Conservation (phyloP, 2,797 vertebrate genomes). For the Pelobates cultripes region DNA sequence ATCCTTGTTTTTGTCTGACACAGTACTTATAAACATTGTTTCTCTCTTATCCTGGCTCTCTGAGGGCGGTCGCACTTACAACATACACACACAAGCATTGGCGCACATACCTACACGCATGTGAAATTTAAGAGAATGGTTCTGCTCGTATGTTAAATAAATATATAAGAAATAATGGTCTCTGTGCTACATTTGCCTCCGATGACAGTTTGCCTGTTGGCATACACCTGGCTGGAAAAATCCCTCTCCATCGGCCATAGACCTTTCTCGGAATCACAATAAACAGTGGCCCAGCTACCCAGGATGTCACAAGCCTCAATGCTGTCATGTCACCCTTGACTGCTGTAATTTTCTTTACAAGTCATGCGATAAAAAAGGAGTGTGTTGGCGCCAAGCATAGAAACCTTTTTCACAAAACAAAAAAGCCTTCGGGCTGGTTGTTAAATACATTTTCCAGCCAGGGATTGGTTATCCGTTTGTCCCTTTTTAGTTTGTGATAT, state of each 20-base stretch:
- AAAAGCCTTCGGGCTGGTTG: conserved; percentile 4
- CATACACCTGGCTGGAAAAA: neutral
- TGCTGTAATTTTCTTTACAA: conserved; percentile 39
- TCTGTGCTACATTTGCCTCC: neutral
- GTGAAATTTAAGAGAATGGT: too few species aligned
- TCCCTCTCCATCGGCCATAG: neutral
- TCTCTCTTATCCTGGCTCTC: too few species aligned
- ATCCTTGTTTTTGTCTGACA: too few species aligned
- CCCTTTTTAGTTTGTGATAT: conserved; percentile 2
- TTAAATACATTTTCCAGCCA: neutral
- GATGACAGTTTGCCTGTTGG: neutral
- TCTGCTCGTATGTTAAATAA: too few species aligned
- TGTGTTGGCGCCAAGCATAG: neutral
- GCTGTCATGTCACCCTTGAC: conserved; percentile 29
- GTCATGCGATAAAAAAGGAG: conserved; percentile 8
- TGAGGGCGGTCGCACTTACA: too few species aligned
- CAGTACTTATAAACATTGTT: too few species aligned
- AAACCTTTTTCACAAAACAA: neutral
- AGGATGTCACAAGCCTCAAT: neutral
- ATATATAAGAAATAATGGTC: too few species aligned
- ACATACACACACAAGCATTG: too few species aligned
- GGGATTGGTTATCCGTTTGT: conserved; percentile 18
- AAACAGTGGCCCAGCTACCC: neutral
- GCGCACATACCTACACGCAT: too few species aligned
- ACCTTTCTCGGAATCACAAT: neutral